Evolutionary conservation across 2,113 vertebrate species (phyloP).

Genomic region (Myotis yumanensis): DNA sequence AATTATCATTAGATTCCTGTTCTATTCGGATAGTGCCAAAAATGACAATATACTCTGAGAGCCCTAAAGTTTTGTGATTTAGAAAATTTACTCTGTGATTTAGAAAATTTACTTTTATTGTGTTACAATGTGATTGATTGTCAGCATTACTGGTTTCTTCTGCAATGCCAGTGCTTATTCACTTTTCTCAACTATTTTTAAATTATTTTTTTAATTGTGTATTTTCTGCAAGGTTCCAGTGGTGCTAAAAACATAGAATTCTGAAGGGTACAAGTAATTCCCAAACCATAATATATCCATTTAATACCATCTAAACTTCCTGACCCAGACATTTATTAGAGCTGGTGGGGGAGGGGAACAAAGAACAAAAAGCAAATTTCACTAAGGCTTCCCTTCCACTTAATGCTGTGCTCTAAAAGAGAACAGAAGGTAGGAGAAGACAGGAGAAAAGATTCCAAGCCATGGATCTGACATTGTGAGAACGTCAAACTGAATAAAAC

Average conservation of each 20-base stretch:
- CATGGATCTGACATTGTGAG: neutral
- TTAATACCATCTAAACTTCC: neutral
- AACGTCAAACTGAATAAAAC: neutral
- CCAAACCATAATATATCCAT: neutral
- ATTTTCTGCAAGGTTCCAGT: neutral
- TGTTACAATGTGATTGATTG: neutral
- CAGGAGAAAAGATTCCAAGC: neutral
- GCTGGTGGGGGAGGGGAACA: fast-evolving
- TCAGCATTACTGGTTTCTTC: neutral
- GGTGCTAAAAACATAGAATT: neutral
- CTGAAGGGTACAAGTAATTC: neutral
- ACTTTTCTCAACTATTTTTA: neutral
- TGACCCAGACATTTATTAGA: neutral
- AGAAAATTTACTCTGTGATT: conserved; percentile 5
- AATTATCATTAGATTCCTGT: neutral
- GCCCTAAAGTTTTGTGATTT: neutral
- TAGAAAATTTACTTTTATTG: neutral
- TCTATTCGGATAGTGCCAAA: neutral
- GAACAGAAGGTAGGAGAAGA: neutral
- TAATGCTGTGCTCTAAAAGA: neutral
- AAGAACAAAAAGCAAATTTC: neutral
- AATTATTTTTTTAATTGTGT: neutral
- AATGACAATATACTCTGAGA: neutral
- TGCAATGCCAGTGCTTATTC: neutral
- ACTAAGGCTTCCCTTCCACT: neutral